A percentile compares a stretch with the other conserved stretches of the same genome.
These are phyloP conservation scores for Syncerus caffer DNA, from an alignment of 2,797 vertebrate species.

Conservation along the genomic window DNA sequence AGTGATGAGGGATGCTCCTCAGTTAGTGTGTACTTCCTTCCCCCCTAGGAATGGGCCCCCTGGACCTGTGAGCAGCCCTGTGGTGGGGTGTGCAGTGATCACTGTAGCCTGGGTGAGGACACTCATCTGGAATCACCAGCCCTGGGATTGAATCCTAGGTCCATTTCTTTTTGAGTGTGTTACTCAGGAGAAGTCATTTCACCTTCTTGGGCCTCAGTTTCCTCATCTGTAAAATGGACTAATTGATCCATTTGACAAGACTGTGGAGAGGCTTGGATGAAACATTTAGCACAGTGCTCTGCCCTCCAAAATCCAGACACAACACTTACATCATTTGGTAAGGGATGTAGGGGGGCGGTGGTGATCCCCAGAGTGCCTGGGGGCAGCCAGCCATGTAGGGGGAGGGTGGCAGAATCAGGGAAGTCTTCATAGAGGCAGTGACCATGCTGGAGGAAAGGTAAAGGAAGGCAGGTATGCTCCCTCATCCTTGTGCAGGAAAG, in stretches of 20 bases:
- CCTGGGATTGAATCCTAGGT: background rate
- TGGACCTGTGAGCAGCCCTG: background rate
- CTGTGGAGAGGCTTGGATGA: background rate
- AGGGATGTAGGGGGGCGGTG: background rate
- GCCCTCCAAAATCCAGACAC: background rate
- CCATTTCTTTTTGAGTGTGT: background rate
- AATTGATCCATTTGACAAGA: background rate
- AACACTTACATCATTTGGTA: background rate
- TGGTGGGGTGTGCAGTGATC: fast-evolving
- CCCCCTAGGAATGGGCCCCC: background rate
- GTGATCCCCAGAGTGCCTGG: no score
- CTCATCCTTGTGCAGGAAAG: background rate
- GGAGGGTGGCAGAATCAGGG: background rate
- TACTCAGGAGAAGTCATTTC: background rate
- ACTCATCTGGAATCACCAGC: background rate
- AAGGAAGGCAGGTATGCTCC: background rate
- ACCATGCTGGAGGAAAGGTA: background rate
- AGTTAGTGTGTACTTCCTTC: background rate
- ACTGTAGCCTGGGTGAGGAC: background rate
- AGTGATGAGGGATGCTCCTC: background rate
- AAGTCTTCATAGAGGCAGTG: background rate
- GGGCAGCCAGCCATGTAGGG: background rate
- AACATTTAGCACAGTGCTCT: background rate
- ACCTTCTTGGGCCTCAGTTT: background rate
- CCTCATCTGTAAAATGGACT: background rate